Evolutionary conservation across 2,888 invertebrate genomes (phyloP).

Genomic region (Lasioglossum figueresi): DNA sequence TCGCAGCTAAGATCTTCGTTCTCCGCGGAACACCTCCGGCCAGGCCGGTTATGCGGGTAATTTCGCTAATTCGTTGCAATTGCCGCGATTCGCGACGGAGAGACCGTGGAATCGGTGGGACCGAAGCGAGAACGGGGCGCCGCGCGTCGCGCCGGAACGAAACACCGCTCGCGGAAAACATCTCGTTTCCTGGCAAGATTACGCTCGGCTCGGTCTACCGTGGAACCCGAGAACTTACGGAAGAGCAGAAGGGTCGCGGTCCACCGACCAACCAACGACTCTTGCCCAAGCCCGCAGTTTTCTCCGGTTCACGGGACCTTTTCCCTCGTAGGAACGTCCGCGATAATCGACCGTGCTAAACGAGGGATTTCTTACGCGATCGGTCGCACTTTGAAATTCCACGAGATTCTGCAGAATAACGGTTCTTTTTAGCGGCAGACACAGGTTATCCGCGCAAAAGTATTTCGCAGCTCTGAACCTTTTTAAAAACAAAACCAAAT

Average conservation of each 20-base stretch:
- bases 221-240: slow-evolving; percentile 25
- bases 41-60: slow-evolving; percentile 56
- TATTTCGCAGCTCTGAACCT: too few relatives aligned
- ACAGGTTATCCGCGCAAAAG: too few relatives aligned
- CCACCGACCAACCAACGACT: slow-evolving; percentile 10
- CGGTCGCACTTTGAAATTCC: too few relatives aligned
- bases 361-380: neutral
- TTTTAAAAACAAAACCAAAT: too few relatives aligned
- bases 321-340: neutral
- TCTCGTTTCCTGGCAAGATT: slow-evolving; percentile 44
- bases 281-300: slow-evolving; percentile 22
- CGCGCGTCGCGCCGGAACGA: slow-evolving; percentile 8
- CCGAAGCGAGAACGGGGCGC: neutral
- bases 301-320: slow-evolving; percentile 8
- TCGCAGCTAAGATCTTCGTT: slow-evolving; percentile 48
- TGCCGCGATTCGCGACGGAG: slow-evolving; percentile 59
- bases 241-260: slow-evolving; percentile 23
- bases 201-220: slow-evolving; percentile 22
- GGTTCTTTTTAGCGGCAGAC: too few relatives aligned
- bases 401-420: too few relatives aligned
- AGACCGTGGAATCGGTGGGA: slow-evolving; percentile 9
- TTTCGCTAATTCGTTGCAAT: slow-evolving; percentile 70
- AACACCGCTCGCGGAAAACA: slow-evolving; percentile 44
- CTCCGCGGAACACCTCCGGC: slow-evolving; percentile 50
- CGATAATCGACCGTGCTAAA: neutral